These are phyloP conservation scores for Trichomalopsis sarcophagae DNA, from an alignment of 1,140 invertebrate genomes.

Conservation along the genomic window DNA sequence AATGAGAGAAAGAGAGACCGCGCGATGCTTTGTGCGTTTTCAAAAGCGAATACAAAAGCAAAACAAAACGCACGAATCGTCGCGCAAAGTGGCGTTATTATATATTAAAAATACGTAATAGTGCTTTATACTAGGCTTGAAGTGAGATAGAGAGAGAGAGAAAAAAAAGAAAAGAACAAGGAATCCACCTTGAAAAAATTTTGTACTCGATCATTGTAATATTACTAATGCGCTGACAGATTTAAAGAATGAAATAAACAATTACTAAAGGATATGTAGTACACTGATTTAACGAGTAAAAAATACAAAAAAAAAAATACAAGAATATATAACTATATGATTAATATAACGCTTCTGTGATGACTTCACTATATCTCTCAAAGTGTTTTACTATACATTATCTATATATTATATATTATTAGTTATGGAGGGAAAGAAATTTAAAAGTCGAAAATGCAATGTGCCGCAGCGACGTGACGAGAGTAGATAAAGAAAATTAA, in stretches of 20 bases:
- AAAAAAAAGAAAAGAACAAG: background rate
- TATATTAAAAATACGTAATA: constrained; percentile 60
- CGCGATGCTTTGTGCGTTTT: background rate
- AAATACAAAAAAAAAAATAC: constrained; percentile 36
- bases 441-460: constrained; percentile 41
- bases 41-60: background rate
- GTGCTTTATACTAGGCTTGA: constrained; percentile 74
- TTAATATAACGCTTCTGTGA: constrained; percentile 74
- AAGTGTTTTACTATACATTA: constrained; percentile 44
- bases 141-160: constrained; percentile 9
- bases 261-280: constrained; percentile 55
- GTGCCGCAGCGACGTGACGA: constrained; percentile 22
- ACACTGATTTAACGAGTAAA: constrained; percentile 65
- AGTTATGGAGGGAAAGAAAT: background rate
- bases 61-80: background rate
- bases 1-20: constrained; percentile 1
- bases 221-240: constrained; percentile 67
- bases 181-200: constrained; percentile 66
- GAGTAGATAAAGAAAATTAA: background rate
- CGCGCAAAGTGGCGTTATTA: constrained; percentile 38
- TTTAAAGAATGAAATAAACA: constrained; percentile 62
- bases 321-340: constrained; percentile 54
- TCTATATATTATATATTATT: constrained; percentile 45
- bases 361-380: constrained; percentile 70
- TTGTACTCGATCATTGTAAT: constrained; percentile 73